Conservation (phyloP, 23 tunicate genomes). For the Ciona savignyi region DNA sequence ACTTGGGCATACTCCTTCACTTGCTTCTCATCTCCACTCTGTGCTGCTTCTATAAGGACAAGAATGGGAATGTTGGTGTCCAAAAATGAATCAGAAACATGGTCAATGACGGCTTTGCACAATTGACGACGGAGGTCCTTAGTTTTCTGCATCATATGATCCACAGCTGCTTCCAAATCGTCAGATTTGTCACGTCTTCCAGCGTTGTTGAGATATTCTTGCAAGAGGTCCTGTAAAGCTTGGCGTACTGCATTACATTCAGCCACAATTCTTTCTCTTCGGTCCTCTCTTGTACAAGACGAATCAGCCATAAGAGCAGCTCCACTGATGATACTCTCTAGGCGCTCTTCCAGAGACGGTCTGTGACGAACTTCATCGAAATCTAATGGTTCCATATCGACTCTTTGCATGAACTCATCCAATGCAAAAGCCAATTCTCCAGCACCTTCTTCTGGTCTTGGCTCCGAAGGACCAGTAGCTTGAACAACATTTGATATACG, state of each 20-base stretch:
- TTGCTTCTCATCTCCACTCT: conserved; percentile 92
- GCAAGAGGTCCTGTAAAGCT: conserved; percentile 93
- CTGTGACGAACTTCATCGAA: conserved; percentile 87
- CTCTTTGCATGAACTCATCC: conserved; percentile 80
- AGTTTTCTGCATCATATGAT: conserved; percentile 87
- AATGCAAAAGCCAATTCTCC: conserved; percentile 92
- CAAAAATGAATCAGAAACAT: conserved; percentile 86
- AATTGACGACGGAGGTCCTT: conserved; percentile 85
- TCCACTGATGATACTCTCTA: conserved; percentile 97
- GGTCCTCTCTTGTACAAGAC: conserved; percentile 93
- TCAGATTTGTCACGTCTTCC: conserved; percentile 52
- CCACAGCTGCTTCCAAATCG: conserved; percentile 89
- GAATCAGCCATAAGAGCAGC: conserved; percentile 99
- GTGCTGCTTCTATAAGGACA: conserved; percentile 94
- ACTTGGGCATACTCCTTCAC: conserved; percentile 99
- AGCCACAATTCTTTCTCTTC: conserved; percentile 96
- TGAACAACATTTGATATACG: conserved; percentile 76
- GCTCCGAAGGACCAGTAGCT: conserved; percentile 78
- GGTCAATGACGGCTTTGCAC: conserved; percentile 97
- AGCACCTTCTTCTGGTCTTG: conserved; percentile 73
- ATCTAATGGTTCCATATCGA: conserved; percentile 89
- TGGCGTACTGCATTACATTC: conserved; percentile 97
- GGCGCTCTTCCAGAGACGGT: conserved; percentile 90
- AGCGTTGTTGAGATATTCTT: conserved; percentile 85
- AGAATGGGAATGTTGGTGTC: conserved; percentile 75